phyloP scores from a whole-genome alignment of 2,888 invertebrate genomes.

The Agrochola macilenta region DNA sequence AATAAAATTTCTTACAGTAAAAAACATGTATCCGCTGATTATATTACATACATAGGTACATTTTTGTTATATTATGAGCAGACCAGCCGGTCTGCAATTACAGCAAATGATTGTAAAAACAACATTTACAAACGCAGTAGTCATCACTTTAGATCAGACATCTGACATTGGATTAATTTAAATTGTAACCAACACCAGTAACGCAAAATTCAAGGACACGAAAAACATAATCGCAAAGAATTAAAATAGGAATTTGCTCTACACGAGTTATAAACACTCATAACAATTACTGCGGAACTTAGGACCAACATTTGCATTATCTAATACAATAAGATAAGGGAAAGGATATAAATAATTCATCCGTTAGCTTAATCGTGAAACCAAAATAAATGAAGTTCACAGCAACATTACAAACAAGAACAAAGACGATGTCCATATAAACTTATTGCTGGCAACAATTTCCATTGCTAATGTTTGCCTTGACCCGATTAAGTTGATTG shows the following conservation, averaged over 20 bases:
- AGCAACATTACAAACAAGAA: conserved; percentile 6
- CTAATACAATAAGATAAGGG: not conserved
- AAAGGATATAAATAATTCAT: conserved; percentile 2
- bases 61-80: conserved; percentile 36
- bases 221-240: conserved; percentile 18
- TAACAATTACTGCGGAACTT: not conserved
- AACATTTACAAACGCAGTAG: conserved; percentile 30
- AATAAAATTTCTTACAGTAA: conserved; percentile 58
- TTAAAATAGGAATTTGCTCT: conserved; percentile 19
- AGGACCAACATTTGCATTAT: not conserved
- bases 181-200: conserved; percentile 29
- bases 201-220: conserved; percentile 47
- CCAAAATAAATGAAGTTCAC: not conserved
- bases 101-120: conserved; percentile 42
- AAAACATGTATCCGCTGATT: conserved; percentile 61
- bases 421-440: not conserved
- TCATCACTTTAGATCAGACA: conserved; percentile 33
- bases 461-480: conserved; percentile 51
- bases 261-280: not conserved
- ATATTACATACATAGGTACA: conserved; percentile 37
- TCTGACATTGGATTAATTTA: conserved; percentile 31
- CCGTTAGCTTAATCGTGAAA: not conserved
- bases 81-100: conserved; percentile 32
- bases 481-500: conserved; percentile 66
- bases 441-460: conserved; percentile 9